Conservation (phyloP, 2,797 vertebrate genomes). For the Amphiprion clarkii region DNA sequence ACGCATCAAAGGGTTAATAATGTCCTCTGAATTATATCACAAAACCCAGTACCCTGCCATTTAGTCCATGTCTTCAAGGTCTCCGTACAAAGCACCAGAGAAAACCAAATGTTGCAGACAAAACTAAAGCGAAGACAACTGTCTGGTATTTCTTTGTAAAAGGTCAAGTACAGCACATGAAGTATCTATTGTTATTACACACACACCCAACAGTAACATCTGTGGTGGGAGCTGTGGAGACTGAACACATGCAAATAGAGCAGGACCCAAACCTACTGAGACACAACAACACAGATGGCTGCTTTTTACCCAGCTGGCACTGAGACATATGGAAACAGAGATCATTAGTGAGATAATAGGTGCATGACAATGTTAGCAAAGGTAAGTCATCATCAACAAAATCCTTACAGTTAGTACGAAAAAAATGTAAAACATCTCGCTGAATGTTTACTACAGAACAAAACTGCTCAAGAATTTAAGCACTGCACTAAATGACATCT, state of each 20-base stretch:
- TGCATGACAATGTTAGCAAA: constrained; percentile 23
- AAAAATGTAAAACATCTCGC: background rate
- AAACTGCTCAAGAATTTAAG: background rate
- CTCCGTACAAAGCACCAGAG: background rate
- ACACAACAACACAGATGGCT: constrained; percentile 59
- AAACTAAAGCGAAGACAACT: constrained; percentile 6
- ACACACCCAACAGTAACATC: constrained; percentile 35
- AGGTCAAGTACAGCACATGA: constrained; percentile 45
- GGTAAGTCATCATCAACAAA: constrained; percentile 32
- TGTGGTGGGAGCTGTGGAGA: constrained; percentile 36
- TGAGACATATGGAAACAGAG: constrained; percentile 42
- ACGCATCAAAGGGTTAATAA: too few species aligned
- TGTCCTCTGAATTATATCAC: background rate
- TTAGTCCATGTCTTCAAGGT: background rate
- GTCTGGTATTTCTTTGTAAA: constrained; percentile 17
- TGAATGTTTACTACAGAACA: background rate
- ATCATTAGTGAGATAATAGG: constrained; percentile 56
- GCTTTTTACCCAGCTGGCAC: constrained; percentile 51
- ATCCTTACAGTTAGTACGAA: background rate
- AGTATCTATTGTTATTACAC: constrained; percentile 26
- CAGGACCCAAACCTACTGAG: constrained; percentile 54
- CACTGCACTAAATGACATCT: background rate
- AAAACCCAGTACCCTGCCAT: background rate
- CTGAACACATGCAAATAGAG: constrained; percentile 33
- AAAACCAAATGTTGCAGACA: constrained; percentile 1